Conservation (phyloP, 2,113 vertebrate genomes). For the Telmatochromis sp. region DNA sequence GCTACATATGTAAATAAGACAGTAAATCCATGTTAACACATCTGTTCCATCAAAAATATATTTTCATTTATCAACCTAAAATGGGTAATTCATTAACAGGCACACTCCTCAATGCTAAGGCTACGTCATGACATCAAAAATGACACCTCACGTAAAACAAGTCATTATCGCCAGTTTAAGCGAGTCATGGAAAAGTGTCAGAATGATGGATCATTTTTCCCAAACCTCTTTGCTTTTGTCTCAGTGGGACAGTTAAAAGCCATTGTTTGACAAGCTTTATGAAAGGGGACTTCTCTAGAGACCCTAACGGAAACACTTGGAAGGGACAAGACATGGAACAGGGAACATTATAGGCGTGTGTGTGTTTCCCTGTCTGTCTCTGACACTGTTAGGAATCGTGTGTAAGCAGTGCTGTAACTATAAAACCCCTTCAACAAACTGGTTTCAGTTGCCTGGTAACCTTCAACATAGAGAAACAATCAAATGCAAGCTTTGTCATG, state of each 20-base stretch:
- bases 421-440: not conserved
- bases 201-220: constrained; percentile 1
- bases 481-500: not conserved
- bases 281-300: not conserved
- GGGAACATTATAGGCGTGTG: not conserved
- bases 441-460: not conserved
- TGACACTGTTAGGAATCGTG: not conserved
- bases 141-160: not conserved
- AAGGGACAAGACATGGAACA: constrained; percentile 3
- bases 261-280: constrained; percentile 12
- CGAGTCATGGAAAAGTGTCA: constrained; percentile 4
- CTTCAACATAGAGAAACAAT: not conserved
- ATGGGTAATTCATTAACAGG: not conserved
- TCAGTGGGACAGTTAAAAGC: not conserved
- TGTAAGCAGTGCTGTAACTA: not conserved
- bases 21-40: not conserved
- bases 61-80: not conserved
- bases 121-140: not conserved
- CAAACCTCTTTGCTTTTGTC: not conserved
- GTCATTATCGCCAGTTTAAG: not conserved
- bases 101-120: not conserved
- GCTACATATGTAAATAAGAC: not conserved
- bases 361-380: not conserved
- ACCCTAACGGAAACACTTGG: not conserved
- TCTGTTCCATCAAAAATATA: not conserved